phyloP scores from a whole-genome alignment of 2,797 vertebrate genomes.

The Tachyglossus aculeatus region DNA sequence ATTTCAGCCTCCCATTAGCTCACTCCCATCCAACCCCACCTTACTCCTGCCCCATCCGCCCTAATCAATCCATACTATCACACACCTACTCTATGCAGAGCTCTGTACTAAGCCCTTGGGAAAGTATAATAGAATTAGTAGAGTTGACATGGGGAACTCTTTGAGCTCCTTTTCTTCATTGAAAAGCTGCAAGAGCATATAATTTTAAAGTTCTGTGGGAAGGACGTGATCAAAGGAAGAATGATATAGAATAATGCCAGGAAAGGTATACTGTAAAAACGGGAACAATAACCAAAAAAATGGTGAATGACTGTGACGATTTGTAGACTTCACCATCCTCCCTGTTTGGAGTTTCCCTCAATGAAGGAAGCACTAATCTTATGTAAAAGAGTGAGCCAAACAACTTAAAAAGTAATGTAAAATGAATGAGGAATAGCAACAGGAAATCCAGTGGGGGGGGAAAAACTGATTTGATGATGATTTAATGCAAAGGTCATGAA shows the following conservation, averaged over 20 bases:
- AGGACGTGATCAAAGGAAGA: not conserved
- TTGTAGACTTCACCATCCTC: not conserved
- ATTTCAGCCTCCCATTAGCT: too few species aligned
- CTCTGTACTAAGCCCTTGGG: too few species aligned
- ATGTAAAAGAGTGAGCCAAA: not conserved
- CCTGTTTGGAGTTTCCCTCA: not conserved
- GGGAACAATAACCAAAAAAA: not conserved
- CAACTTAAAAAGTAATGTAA: slow-evolving; percentile 7
- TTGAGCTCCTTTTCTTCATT: too few species aligned
- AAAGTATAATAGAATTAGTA: too few species aligned
- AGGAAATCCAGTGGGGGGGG: not conserved
- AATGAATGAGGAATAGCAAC: not conserved
- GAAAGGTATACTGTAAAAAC: too few species aligned
- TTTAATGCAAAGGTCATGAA: not conserved
- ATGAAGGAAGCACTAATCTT: not conserved
- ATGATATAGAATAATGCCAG: not conserved
- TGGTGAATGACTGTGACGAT: slow-evolving; percentile 1
- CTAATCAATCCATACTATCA: too few species aligned
- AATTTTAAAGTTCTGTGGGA: not conserved
- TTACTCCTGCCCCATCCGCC: too few species aligned
- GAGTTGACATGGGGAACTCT: too few species aligned
- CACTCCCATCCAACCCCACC: too few species aligned
- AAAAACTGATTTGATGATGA: slow-evolving; percentile 11
- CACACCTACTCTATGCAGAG: too few species aligned
- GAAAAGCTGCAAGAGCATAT: too few species aligned